Evolutionary conservation across 2,113 vertebrate genomes (phyloP), one percentile per base, ranked within the genome.

Genomic region (Tringa solitaria): DNA sequence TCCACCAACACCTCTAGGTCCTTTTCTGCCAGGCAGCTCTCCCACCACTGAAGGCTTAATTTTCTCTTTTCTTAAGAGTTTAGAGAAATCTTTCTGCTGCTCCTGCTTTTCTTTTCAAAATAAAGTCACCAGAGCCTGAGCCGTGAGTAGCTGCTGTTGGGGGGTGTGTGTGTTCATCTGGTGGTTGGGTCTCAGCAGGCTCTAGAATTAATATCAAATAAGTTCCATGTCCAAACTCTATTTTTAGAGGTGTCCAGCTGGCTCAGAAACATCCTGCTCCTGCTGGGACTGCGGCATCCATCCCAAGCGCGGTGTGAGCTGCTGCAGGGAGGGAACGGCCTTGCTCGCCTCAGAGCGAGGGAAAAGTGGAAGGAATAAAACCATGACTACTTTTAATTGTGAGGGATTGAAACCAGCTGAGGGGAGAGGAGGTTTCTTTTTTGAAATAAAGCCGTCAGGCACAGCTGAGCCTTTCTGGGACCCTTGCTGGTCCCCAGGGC

Each of bases 161-260:
- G 9, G 14, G 46, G 24, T 41, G 51, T 43, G 48, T 60, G 67
- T 67, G 84, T 87, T 69, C 35, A 1, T 39, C 3, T 14, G 28
- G 81, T 35, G 24, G 16, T 68, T 74, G 65, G 69, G 74, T 94
- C 89, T 77, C 87, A 89, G 24, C 84, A 82, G 95, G 76, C 46
- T 80, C 61, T 46, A 84, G 67, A 57, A 81, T 91, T 69, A 80
- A 85, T 72, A 50, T 91, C 85, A 79, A 87, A 69, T 85, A 73
- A 90, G n/a, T 93, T 96, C 85, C 68, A 45, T 73, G 60, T 63
- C 81, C 90, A 86, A 16, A 43, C 5, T 3, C 90, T 93, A 57
- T 83, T 94, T 94, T 93, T 69, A 77, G 95, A 80, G 87, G 75
- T 75, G 24, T 3, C 1, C 90, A 93, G 85, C 90, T 96, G 81